Conservation (phyloP, 2,888 invertebrate species). For the Pheosia tremula region DNA sequence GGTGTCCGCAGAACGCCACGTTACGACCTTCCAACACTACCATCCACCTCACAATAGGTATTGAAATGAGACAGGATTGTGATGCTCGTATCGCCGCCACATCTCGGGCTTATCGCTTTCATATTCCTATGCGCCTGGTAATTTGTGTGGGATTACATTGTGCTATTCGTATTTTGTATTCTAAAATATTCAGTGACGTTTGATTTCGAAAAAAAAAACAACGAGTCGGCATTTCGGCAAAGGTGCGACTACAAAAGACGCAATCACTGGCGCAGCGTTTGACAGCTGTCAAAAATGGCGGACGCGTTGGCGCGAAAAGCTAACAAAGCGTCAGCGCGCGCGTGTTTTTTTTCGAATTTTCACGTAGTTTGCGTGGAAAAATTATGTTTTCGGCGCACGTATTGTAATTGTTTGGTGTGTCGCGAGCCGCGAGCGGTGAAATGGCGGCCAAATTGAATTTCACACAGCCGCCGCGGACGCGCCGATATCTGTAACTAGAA, state of each 20-base stretch:
- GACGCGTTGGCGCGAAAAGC: conserved; percentile 74
- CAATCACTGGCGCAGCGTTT: conserved; percentile 64
- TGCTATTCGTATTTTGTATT: conserved; percentile 66
- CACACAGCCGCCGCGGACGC: conserved; percentile 61
- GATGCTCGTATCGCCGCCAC: conserved; percentile 70
- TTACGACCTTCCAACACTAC: conserved; percentile 61
- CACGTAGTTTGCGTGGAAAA: conserved; percentile 69
- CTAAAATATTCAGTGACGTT: conserved; percentile 46
- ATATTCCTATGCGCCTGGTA: conserved; percentile 64
- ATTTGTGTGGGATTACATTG: conserved; percentile 76
- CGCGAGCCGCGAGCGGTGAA: conserved; percentile 60
- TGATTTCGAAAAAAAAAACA: conserved; percentile 28
- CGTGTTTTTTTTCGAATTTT: conserved; percentile 64
- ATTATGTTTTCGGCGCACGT: conserved; percentile 80
- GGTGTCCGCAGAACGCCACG: conserved; percentile 56
- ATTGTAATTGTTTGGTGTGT: conserved; percentile 83
- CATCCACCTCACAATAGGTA: conserved; percentile 68
- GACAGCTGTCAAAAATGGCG: conserved; percentile 81
- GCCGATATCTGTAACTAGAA: conserved; percentile 61
- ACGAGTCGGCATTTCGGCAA: conserved; percentile 28
- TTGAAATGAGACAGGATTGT: conserved; percentile 70
- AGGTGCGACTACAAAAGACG: conserved; percentile 70
- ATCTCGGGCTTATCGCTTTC: conserved; percentile 75
- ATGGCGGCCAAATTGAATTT: conserved; percentile 77
- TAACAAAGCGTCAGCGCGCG: conserved; percentile 67